Percentiles rank a stretch among this genome's conserved stretches.
phyloP scores from a whole-genome alignment of 2,888 invertebrate genomes.

The Aethes cnicana region DNA sequence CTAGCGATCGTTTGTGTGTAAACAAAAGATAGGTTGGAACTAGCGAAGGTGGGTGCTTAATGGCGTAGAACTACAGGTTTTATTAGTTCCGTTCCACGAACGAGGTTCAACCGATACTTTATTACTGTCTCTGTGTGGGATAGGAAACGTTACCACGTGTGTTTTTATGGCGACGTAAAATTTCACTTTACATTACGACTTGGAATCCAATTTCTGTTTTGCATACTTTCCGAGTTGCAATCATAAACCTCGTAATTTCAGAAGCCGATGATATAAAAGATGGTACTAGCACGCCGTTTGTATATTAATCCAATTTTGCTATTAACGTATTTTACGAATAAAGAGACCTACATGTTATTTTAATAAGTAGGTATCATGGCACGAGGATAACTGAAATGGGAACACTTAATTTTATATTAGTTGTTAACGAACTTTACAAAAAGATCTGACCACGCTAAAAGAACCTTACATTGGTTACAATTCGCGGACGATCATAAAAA shows the following conservation, averaged over 20 bases:
- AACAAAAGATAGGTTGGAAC: conserved; percentile 36
- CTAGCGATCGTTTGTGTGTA: conserved; percentile 27
- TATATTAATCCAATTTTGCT: too few species aligned
- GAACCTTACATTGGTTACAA: too few species aligned
- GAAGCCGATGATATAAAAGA: conserved; percentile 3
- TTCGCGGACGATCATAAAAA: too few species aligned
- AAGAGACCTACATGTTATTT: too few species aligned
- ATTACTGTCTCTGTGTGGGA: conserved; percentile 10
- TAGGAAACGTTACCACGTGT: conserved; percentile 44
- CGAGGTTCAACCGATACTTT: conserved; percentile 19
- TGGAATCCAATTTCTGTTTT: conserved; percentile 16
- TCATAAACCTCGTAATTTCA: conserved; percentile 10
- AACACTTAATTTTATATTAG: too few species aligned
- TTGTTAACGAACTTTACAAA: too few species aligned
- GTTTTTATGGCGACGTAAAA: conserved; percentile 68
- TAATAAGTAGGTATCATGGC: too few species aligned
- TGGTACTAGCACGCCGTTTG: too few species aligned
- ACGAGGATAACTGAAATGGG: too few species aligned
- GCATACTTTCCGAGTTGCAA: conserved; percentile 15
- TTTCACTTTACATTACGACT: conserved; percentile 61
- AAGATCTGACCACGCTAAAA: too few species aligned
- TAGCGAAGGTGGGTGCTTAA: conserved; percentile 44
- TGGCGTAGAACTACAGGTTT: conserved; percentile 52
- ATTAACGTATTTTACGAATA: too few species aligned
- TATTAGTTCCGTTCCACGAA: conserved; percentile 41